Percentiles rank a stretch among this genome's conserved stretches.
Conservation (phyloP, 2,797 vertebrate species). For the Linurgus olivaceus region DNA sequence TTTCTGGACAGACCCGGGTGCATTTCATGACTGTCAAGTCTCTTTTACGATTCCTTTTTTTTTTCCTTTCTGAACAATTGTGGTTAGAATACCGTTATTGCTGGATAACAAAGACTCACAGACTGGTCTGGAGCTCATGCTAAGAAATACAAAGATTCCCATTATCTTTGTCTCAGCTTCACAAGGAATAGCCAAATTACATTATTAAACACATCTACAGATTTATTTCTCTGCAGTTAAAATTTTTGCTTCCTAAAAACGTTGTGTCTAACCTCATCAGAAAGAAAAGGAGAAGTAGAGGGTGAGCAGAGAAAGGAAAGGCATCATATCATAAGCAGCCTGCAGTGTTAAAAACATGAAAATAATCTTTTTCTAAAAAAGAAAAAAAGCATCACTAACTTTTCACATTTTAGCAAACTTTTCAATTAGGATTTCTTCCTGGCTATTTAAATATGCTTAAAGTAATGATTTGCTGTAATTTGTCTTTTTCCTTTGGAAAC, state of each 20-base stretch:
- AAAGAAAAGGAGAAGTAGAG: not conserved
- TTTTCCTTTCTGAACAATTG: not conserved
- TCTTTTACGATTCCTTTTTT: not conserved
- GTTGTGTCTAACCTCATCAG: not conserved
- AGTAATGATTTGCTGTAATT: constrained; percentile 92
- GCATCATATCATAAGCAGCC: not conserved
- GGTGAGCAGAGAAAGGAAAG: not conserved
- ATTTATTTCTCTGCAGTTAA: not conserved
- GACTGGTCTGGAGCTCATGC: not conserved
- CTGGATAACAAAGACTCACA: not conserved
- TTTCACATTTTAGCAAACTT: constrained; percentile 73
- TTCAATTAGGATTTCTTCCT: constrained; percentile 75
- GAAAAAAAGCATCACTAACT: constrained; percentile 44
- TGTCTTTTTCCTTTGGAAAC: constrained; percentile 87
- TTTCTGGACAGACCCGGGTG: not conserved
- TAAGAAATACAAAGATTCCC: not conserved
- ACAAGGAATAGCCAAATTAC: not conserved
- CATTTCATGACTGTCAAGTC: not conserved
- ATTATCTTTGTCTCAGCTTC: not conserved
- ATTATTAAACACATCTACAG: not conserved
- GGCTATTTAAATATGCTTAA: constrained; percentile 86
- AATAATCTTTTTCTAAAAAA: not conserved
- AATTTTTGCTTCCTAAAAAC: not conserved
- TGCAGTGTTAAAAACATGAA: not conserved
- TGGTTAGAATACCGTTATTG: not conserved